Evolutionary conservation across 2,888 invertebrate genomes (phyloP).

Genomic region (Euzetes globulus): DNA sequence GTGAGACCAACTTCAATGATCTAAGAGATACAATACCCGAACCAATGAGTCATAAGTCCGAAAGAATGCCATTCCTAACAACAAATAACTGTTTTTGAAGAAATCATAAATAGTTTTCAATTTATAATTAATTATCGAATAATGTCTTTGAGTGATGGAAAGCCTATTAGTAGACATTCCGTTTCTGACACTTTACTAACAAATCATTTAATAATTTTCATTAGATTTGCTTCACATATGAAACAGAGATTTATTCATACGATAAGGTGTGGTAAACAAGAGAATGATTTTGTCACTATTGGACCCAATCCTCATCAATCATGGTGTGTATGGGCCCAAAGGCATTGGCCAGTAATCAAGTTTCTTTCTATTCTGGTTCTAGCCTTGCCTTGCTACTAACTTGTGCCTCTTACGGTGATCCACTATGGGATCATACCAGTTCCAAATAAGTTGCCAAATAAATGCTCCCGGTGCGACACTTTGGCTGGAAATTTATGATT

Average conservation of each 20-base stretch:
- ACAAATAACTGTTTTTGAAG: no score
- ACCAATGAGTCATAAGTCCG: no score
- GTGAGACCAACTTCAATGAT: not conserved
- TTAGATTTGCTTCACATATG: not conserved
- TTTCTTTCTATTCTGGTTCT: not conserved
- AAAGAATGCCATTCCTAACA: no score
- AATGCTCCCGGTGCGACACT: constrained; percentile 19
- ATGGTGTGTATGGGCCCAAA: not conserved
- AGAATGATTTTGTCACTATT: not conserved
- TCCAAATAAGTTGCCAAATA: not conserved
- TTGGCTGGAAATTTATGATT: not conserved
- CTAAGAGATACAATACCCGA: not conserved
- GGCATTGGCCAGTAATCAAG: not conserved
- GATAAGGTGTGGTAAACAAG: constrained; percentile 18
- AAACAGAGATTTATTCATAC: not conserved
- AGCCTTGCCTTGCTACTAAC: no score
- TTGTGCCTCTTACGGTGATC: not conserved
- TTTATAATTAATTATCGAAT: not conserved
- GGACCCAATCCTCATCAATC: constrained; percentile 14
- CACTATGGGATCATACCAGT: not conserved
- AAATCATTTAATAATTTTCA: not conserved
- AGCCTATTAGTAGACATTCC: no score
- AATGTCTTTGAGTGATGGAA: no score
- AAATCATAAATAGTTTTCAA: not conserved
- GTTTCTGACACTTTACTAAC: not conserved